A percentile compares a stretch with the other conserved stretches of the same genome.
phyloP scores from a whole-genome alignment of 2,113 vertebrate species.

The Chloropsis cyanopogon region DNA sequence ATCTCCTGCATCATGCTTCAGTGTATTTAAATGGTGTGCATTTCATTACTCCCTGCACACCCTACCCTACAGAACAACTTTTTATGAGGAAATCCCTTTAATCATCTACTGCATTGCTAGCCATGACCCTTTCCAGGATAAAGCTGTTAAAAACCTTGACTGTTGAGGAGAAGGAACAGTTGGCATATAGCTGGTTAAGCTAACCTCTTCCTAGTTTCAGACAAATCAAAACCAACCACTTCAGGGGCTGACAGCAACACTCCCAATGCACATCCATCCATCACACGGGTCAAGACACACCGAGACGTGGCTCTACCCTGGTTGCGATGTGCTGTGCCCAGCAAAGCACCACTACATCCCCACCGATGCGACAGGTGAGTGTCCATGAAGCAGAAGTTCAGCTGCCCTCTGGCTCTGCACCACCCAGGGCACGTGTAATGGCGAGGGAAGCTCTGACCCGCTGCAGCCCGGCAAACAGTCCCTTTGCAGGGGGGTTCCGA shows the following conservation, averaged over 20 bases:
- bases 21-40: background rate
- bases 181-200: rapidly evolving
- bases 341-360: background rate
- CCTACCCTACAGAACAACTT: background rate
- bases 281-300: background rate
- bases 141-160: background rate
- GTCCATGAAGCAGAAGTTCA: rapidly evolving
- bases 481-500: rapidly evolving
- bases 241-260: background rate
- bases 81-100: background rate
- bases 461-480: background rate
- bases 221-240: background rate
- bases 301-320: background rate
- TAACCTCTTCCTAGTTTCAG: background rate
- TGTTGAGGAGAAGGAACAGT: background rate
- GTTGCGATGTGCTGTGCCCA: background rate
- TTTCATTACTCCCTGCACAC: background rate
- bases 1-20: background rate
- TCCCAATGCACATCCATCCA: background rate
- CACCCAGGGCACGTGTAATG: rapidly evolving
- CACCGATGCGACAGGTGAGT: rapidly evolving
- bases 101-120: background rate
- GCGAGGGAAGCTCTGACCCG: rapidly evolving
- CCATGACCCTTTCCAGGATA: background rate
- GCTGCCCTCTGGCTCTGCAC: rapidly evolving